Conservation (phyloP, 2,888 invertebrate species). For the Gasteruption jaculator region DNA sequence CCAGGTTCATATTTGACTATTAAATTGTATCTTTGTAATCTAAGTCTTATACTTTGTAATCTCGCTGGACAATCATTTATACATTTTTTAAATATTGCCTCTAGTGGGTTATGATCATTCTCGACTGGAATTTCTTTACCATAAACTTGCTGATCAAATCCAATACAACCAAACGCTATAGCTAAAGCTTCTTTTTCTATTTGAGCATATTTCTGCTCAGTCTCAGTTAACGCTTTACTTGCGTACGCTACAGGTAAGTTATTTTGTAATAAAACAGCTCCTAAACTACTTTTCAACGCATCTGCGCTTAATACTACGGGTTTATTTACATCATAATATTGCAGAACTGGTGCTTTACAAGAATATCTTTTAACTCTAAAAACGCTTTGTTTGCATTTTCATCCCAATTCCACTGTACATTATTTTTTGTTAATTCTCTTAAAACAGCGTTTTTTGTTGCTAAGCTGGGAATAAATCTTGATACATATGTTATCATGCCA, state of each 20-base stretch:
- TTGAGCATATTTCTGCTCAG: constrained; percentile 20
- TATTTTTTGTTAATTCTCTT: constrained; percentile 22
- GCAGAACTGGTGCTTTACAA: constrained; percentile 22
- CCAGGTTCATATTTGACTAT: constrained; percentile 19
- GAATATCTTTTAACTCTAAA: constrained; percentile 17
- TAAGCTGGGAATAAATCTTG: constrained; percentile 24
- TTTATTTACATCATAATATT: constrained; percentile 26
- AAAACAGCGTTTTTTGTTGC: constrained; percentile 19
- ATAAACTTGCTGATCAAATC: constrained; percentile 23
- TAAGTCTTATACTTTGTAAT: constrained; percentile 20
- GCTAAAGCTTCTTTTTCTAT: constrained; percentile 27
- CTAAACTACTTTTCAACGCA: constrained; percentile 28
- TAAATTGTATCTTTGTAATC: constrained; percentile 20
- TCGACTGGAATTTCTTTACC: constrained; percentile 22
- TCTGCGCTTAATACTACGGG: constrained; percentile 26
- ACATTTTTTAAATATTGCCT: constrained; percentile 19
- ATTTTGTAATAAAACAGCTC: constrained; percentile 38
- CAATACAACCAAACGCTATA: constrained; percentile 22
- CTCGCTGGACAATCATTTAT: constrained; percentile 15
- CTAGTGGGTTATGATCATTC: constrained; percentile 24
- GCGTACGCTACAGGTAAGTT: constrained; percentile 37
- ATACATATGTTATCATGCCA: constrained; percentile 25
- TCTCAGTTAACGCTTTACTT: constrained; percentile 18
- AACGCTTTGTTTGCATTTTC: constrained; percentile 9
- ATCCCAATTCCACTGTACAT: constrained; percentile 17